Base-by-base conservation (phyloP, 64 coral and sea anemone species). In the Astreopora myriophthalma region DNA sequence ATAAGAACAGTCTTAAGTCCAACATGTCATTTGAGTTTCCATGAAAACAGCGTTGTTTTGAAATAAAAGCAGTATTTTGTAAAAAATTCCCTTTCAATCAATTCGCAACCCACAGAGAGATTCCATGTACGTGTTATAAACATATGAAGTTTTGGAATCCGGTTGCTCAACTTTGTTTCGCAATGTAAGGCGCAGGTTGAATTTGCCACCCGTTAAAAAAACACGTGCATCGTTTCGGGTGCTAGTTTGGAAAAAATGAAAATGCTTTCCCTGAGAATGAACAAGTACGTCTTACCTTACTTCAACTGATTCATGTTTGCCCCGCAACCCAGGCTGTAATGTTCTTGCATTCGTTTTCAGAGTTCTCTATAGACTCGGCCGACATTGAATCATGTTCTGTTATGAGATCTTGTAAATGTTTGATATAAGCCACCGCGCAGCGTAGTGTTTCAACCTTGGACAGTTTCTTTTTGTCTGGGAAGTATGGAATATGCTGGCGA, bases 361-460 rank as follows among this genome's bases (percentile, higher is more conserved):
- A 24, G 34, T 83, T 83, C 22, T 60, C 79, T 20, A 63, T 22
- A 1, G 79, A 83, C 8, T 83, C 51, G 9, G 8, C 16, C 1
- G 55, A 36, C 55, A 73, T 48, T 30, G 91, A 92, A 84, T 99
- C 97, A 39, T 99, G 91, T 37, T 99, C 97, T 17, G 89, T 91
- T 20, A 99, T 99, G 17, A 99, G 66, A 63, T 66, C 71, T 69
- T 99, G 97, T 71, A 99, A 90, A 83, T 99, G 91, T 94, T 99
- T 99, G 10, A 99, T 99, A 69, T 99, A 99, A 32, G 94, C 79
- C 22, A 99, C 97, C 5, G 97, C 97, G 51, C 87, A 99, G 0
- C 97, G 90, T 13, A 99, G 63, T 8, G 97, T 99, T 78, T 99
- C 97, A 14, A 99, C 97, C 74, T 99, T 99, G 5, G 97, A 99